Conservation (phyloP, 2,888 invertebrate genomes). For the Drosophila pseudotalamancana region DNA sequence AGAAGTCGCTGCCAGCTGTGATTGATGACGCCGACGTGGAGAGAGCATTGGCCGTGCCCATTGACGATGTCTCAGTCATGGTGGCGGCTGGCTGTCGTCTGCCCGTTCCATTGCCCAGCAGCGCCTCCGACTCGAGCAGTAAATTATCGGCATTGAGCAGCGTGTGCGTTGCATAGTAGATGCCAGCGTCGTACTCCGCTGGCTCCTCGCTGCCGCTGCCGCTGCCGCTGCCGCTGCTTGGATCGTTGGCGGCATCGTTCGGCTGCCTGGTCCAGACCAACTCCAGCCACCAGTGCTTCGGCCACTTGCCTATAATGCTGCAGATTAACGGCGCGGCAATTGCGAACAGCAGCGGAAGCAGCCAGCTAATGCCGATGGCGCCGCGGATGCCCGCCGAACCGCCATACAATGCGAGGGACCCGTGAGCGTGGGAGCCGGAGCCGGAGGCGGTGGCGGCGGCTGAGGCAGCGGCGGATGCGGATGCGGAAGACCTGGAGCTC, state of each 20-base stretch:
- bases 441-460: neutral
- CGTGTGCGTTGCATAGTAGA: slow-evolving; percentile 65
- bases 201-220: slow-evolving; percentile 16
- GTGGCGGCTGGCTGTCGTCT: slow-evolving; percentile 10
- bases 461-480: neutral
- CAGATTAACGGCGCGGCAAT: slow-evolving; percentile 84
- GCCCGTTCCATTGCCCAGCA: slow-evolving; percentile 52
- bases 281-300: slow-evolving; percentile 88
- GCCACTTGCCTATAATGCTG: slow-evolving; percentile 84
- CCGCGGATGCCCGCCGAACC: slow-evolving; percentile 81
- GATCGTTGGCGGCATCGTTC: slow-evolving; percentile 55
- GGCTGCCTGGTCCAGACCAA: slow-evolving; percentile 66
- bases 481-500: neutral
- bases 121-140: slow-evolving; percentile 69
- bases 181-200: slow-evolving; percentile 44
- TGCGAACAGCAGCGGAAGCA: slow-evolving; percentile 83
- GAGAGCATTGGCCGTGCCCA: slow-evolving; percentile 28
- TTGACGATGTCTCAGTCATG: slow-evolving; percentile 37
- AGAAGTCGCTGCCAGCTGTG: slow-evolving; percentile 30
- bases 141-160: slow-evolving; percentile 79
- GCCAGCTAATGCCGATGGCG: slow-evolving; percentile 84
- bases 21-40: slow-evolving; percentile 62
- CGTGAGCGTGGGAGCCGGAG: too few species aligned
- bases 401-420: slow-evolving; percentile 16
- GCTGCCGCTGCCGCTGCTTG: too few species aligned